These are phyloP conservation scores for Seira ritae DNA, from an alignment of 2,888 invertebrate species.

Conservation along the genomic window DNA sequence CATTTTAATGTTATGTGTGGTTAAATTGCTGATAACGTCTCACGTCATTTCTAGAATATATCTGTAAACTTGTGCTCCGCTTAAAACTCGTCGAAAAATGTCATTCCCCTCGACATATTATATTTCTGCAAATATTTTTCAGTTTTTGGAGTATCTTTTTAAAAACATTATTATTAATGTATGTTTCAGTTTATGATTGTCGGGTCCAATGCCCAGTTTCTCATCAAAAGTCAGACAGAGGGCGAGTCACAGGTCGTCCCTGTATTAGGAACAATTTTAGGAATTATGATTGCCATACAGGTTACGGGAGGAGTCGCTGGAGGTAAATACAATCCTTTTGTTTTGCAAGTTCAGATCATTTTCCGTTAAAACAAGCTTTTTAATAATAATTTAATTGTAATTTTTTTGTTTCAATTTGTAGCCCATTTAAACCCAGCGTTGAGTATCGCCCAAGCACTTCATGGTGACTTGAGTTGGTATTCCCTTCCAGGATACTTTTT, in stretches of 20 bases:
- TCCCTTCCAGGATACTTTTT: slow-evolving; percentile 66
- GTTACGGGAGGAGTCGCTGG: slow-evolving; percentile 68
- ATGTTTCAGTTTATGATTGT: slow-evolving; percentile 68
- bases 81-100: no score
- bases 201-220: slow-evolving; percentile 46
- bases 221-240: slow-evolving; percentile 13
- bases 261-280: slow-evolving; percentile 66
- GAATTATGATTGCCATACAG: slow-evolving; percentile 63
- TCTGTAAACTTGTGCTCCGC: no score
- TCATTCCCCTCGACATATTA: no score
- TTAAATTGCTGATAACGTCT: no score
- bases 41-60: no score
- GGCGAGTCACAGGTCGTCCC: slow-evolving; percentile 39
- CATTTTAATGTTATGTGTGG: no score
- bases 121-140: background rate
- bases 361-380: no score
- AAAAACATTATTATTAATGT: no score
- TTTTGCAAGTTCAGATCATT: background rate
- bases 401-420: no score
- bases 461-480: slow-evolving; percentile 67
- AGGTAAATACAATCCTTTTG: no score
- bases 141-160: background rate
- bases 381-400: slow-evolving; percentile 25
- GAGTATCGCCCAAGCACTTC: slow-evolving; percentile 59
- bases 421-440: slow-evolving; percentile 68